Percentiles rank a stretch among this genome's conserved stretches.
These are phyloP conservation scores for Trypoxylus dichotomus DNA, from an alignment of 1,140 invertebrate genomes.

Conservation along the genomic window DNA sequence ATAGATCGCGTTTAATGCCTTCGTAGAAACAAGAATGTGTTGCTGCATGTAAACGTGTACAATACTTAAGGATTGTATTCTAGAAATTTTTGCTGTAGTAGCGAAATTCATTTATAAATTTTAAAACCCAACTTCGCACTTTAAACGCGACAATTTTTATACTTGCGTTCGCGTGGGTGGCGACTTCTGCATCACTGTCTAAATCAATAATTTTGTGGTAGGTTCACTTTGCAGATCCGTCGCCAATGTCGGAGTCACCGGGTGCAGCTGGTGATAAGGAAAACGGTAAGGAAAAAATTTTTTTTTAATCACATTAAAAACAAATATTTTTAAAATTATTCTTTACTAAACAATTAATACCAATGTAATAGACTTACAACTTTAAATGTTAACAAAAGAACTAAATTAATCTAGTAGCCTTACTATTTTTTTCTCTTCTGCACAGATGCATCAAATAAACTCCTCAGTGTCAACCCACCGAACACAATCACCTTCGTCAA, in stretches of 20 bases:
- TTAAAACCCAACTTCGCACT: background rate
- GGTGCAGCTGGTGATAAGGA: conserved; percentile 45
- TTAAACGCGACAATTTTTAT: background rate
- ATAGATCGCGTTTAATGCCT: too few relatives aligned
- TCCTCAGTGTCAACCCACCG: conserved; percentile 58
- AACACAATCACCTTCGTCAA: conserved; percentile 66
- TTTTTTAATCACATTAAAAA: background rate
- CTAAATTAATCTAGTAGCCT: too few relatives aligned
- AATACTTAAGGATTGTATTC: too few relatives aligned
- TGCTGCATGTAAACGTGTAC: too few relatives aligned
- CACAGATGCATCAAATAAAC: conserved; percentile 18
- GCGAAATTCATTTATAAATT: background rate
- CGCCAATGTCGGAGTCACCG: conserved; percentile 55
- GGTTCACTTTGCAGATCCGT: conserved; percentile 64
- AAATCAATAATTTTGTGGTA: conserved; percentile 48
- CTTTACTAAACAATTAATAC: too few relatives aligned
- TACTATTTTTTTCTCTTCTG: too few relatives aligned
- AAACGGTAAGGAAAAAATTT: conserved; percentile 39
- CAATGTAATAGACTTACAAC: too few relatives aligned
- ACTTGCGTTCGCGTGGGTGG: conserved; percentile 1
- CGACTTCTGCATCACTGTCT: background rate
- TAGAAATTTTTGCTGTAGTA: too few relatives aligned
- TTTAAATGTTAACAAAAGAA: too few relatives aligned
- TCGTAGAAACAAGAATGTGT: too few relatives aligned
- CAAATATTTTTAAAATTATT: background rate